phyloP scores from a whole-genome alignment of 2,888 invertebrate species.

The Rhamnusium bicolor region DNA sequence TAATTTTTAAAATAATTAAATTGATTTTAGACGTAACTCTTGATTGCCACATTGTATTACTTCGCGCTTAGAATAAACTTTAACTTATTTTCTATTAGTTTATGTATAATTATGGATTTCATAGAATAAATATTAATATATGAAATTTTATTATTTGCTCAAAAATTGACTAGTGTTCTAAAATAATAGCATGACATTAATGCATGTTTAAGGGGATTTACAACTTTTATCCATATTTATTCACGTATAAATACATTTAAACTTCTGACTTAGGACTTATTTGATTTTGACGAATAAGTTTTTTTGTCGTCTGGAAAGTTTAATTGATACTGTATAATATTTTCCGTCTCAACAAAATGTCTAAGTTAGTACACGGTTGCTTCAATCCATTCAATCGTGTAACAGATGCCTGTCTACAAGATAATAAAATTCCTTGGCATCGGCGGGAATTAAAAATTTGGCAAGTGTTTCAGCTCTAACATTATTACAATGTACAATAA shows the following conservation, averaged over 20 bases:
- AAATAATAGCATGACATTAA: too few relatives aligned
- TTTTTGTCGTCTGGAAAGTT: slow-evolving; percentile 18
- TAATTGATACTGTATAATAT: slow-evolving; percentile 23
- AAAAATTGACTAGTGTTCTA: too few relatives aligned
- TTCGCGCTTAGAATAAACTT: too few relatives aligned
- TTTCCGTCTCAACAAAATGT: slow-evolving; percentile 20
- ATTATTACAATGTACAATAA: not conserved
- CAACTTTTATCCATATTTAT: not conserved
- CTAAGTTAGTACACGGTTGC: slow-evolving; percentile 2
- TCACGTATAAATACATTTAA: not conserved
- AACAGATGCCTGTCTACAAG: slow-evolving; percentile 27
- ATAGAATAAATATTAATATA: too few relatives aligned
- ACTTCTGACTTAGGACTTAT: not conserved
- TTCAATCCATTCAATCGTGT: slow-evolving; percentile 6
- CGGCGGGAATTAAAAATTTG: not conserved
- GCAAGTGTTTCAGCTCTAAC: slow-evolving; percentile 1
- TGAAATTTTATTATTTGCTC: too few relatives aligned
- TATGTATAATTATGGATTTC: too few relatives aligned
- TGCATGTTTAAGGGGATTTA: too few relatives aligned
- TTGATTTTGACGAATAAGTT: slow-evolving; percentile 4
- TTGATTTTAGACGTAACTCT: too few relatives aligned
- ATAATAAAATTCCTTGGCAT: not conserved
- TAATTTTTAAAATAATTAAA: too few relatives aligned
- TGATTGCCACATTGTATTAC: too few relatives aligned
- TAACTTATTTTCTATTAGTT: too few relatives aligned